Evolutionary conservation across 2,888 invertebrate species (phyloP).

Genomic region (Scaptomyza cyrtandrae): DNA sequence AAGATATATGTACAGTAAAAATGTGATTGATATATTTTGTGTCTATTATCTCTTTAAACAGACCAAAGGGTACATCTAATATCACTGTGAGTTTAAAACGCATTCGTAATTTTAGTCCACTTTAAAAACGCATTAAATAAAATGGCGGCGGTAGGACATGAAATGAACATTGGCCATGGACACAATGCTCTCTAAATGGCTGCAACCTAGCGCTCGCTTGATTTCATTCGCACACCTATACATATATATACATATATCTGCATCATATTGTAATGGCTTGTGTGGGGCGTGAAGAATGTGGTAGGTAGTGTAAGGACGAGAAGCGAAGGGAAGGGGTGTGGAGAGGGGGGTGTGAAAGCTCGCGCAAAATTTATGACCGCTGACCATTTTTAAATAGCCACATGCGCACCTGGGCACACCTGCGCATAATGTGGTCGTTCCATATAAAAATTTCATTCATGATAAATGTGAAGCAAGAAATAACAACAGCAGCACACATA

Average conservation of each 20-base stretch:
- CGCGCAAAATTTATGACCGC: conserved; percentile 71
- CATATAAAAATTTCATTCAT: conserved; percentile 68
- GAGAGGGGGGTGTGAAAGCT: conserved; percentile 8
- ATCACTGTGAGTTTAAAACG: neutral
- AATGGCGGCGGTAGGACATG: conserved; percentile 47
- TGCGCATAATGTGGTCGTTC: conserved; percentile 76
- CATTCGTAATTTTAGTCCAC: conserved; percentile 36
- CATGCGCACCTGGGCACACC: conserved; percentile 78
- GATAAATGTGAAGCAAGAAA: conserved; percentile 58
- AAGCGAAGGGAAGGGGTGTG: too few relatives aligned
- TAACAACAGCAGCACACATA: conserved; percentile 44
- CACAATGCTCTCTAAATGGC: conserved; percentile 31
- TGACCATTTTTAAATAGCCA: conserved; percentile 80
- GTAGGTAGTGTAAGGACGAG: too few relatives aligned
- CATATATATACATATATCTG: neutral
- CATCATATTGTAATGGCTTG: neutral
- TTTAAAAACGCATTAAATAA: conserved; percentile 68
- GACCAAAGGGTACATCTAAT: too few relatives aligned
- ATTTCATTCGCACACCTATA: conserved; percentile 38
- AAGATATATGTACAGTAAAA: too few relatives aligned
- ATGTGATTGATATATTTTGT: too few relatives aligned
- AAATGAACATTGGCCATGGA: conserved; percentile 1
- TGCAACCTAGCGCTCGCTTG: conserved; percentile 36
- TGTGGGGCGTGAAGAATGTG: neutral
- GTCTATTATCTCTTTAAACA: too few relatives aligned